Percentiles rank a stretch among this genome's conserved stretches.
phyloP scores from a whole-genome alignment of 2,888 invertebrate species.

The Callimorpha dominula region DNA sequence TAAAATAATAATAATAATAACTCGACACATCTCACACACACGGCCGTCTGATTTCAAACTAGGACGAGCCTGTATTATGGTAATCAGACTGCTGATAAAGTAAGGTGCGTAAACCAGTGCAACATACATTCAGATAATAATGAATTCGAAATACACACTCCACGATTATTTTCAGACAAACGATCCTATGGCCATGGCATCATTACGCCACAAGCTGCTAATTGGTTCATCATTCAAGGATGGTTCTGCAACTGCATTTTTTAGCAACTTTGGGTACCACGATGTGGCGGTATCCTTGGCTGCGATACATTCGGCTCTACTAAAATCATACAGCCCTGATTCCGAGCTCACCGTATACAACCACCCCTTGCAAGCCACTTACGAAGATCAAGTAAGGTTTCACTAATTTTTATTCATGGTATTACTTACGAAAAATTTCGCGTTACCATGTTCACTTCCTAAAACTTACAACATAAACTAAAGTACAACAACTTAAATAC shows the following conservation, averaged over 20 bases:
- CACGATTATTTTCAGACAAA: constrained; percentile 52
- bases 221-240: constrained; percentile 86
- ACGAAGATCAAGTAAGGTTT: constrained; percentile 82
- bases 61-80: too few relatives aligned
- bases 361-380: constrained; percentile 89
- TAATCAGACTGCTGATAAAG: too few relatives aligned
- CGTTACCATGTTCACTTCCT: too few relatives aligned
- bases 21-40: too few relatives aligned
- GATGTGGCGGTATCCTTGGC: constrained; percentile 89
- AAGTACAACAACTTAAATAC: too few relatives aligned
- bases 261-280: constrained; percentile 93
- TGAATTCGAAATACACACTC: neutral
- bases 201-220: constrained; percentile 83
- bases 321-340: constrained; percentile 73
- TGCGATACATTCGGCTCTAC: constrained; percentile 88
- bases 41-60: too few relatives aligned
- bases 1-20: too few relatives aligned
- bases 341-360: constrained; percentile 87
- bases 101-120: too few relatives aligned
- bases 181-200: constrained; percentile 65
- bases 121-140: too few relatives aligned
- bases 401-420: too few relatives aligned
- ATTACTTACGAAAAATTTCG: too few relatives aligned
- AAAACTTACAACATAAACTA: too few relatives aligned
- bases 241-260: constrained; percentile 87